phyloP scores from a whole-genome alignment of 1,140 invertebrate species.

The Mercenaria mercenaria region DNA sequence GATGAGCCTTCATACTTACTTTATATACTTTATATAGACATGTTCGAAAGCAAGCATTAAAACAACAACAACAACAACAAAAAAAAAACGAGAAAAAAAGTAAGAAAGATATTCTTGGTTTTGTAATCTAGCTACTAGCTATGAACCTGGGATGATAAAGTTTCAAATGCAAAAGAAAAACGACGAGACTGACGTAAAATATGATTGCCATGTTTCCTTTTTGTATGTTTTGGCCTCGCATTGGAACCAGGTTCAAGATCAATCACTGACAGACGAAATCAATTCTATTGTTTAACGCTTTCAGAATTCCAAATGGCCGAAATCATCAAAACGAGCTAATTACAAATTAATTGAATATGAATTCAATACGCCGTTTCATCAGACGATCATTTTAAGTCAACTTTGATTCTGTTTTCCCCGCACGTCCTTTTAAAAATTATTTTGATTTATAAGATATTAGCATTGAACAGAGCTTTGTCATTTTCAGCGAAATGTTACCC shows the following conservation, averaged over 20 bases:
- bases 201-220: no score
- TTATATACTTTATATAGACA: no score
- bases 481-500: constrained; percentile 24
- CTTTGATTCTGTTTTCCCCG: constrained; percentile 29
- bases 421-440: constrained; percentile 16
- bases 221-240: neutral
- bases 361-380: constrained; percentile 63
- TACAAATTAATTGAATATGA: constrained; percentile 67
- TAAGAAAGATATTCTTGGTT: no score
- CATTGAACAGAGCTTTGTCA: constrained; percentile 46
- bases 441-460: constrained; percentile 60
- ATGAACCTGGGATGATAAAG: no score
- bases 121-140: no score
- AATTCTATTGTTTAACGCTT: constrained; percentile 43
- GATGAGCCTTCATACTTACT: no score
- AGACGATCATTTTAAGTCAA: constrained; percentile 31
- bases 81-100: no score
- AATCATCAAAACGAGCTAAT: constrained; percentile 59
- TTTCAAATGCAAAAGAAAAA: no score
- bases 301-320: neutral
- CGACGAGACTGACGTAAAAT: no score
- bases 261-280: neutral
- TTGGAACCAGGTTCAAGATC: neutral
- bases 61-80: no score
- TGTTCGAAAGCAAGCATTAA: no score